Evolutionary conservation across 2,113 vertebrate species (phyloP).

Genomic region (Nipponia nippon): DNA sequence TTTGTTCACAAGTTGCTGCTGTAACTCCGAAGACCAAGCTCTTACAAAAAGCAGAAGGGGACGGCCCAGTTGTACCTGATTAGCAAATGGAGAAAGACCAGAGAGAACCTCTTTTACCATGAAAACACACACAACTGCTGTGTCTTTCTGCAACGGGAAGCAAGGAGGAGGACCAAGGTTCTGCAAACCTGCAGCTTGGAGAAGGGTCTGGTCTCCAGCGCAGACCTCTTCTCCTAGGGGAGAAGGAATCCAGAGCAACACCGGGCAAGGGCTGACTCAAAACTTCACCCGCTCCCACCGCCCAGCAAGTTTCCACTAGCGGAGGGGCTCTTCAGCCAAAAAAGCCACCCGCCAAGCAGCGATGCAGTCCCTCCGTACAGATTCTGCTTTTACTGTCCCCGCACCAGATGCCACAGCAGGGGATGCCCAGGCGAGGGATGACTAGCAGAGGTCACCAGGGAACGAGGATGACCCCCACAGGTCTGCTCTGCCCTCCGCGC

Average conservation of each 20-base stretch:
- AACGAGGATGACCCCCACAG: neutral
- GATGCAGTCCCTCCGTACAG: fast-evolving
- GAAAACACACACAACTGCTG: neutral
- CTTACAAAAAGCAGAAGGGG: fast-evolving
- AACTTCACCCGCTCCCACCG: neutral
- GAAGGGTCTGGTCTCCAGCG: neutral
- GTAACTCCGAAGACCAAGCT: neutral
- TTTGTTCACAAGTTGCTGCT: fast-evolving
- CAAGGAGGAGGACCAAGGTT: neutral
- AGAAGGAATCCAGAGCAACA: neutral
- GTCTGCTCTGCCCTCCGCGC: neutral
- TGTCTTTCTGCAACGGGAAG: fast-evolving
- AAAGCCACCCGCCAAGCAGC: neutral
- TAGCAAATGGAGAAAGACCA: neutral
- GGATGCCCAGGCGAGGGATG: neutral
- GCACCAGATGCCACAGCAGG: neutral
- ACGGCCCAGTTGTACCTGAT: neutral
- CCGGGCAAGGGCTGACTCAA: neutral
- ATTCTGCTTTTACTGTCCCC: neutral
- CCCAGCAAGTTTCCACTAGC: neutral
- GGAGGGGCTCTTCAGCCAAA: neutral
- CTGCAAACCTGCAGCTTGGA: neutral
- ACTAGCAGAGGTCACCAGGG: neutral
- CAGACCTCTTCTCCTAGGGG: neutral
- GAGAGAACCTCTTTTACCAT: neutral